Evolutionary conservation across 2,888 invertebrate genomes (phyloP), one percentile per base, ranked within the genome.

Genomic region (Zootermopsis nevadensis): DNA sequence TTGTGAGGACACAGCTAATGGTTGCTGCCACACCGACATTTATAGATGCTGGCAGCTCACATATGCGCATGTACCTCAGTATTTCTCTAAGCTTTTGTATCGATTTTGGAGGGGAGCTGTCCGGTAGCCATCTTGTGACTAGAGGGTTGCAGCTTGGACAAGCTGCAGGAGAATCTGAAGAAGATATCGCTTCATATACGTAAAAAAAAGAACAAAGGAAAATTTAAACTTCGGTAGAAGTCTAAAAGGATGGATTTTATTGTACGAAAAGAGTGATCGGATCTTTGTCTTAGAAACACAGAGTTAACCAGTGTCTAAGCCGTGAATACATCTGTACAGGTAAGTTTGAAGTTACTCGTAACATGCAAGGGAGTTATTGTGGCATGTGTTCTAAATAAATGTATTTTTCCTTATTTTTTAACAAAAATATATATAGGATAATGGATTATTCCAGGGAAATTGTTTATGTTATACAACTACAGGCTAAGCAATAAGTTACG

Each of bases 61-160:
- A 38, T 35, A 24, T 84, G 85, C 86, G 85, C 86, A 86, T 85
- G 86, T 86, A 83, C 86, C 22, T 76, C 55, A n/a, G 22, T 48
- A 67, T 81, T 66, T 38, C 60, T 80, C 82, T 82, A 80, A 80
- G 77, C 76, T 42, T 72, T 81, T 66, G 80, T 82, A 85, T 85
- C 85, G 85, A 85, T 85, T 85, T 85, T 85, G 77, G 84, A 84
- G 80, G 55, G 72, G 72, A 84, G 81, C 83, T 66, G 72, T 38
- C 81, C 72, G 72, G 80, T 80, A 83, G 85, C 85, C 85, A 85
- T 85, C 82, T 85, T 85, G 85, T 83, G 84, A 82, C 82, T n/a
- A 69, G 85, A 79, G 84, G 85, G 79, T 81, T 84, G 84, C 84
- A 80, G 84, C 81, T 82, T 69, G 55, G 83, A 60, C 80, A 31